These are phyloP conservation scores for Drosophila kepulauana DNA, from an alignment of 1,140 invertebrate genomes.

Conservation along the genomic window DNA sequence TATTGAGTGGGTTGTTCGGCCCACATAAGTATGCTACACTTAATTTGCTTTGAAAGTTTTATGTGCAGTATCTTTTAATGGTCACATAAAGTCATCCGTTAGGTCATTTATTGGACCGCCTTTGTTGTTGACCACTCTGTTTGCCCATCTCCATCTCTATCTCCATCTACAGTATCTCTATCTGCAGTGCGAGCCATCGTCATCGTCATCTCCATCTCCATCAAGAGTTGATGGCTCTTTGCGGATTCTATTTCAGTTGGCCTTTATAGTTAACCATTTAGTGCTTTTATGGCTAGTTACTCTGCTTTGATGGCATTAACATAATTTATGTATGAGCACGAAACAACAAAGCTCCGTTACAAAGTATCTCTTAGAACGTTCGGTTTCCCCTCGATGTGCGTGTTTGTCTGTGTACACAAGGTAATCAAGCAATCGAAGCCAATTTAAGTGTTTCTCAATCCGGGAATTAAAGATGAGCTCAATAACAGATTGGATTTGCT, in stretches of 20 bases:
- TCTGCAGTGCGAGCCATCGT: constrained; percentile 1
- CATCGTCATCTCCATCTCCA: constrained; percentile 20
- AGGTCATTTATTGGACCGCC: constrained; percentile 44
- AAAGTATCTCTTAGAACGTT: constrained; percentile 43
- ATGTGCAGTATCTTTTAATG: constrained; percentile 71
- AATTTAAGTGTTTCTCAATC: constrained; percentile 20
- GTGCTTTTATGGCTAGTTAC: constrained; percentile 75
- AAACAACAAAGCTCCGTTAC: constrained; percentile 69
- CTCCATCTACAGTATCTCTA: background rate
- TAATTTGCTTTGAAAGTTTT: constrained; percentile 71
- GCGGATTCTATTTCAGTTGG: constrained; percentile 43
- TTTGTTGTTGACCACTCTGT: constrained; percentile 49
- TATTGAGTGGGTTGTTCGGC: background rate
- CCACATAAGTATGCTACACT: constrained; percentile 54
- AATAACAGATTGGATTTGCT: background rate
- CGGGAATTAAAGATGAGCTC: constrained; percentile 16
- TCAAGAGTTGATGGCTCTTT: constrained; percentile 24
- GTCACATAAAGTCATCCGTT: constrained; percentile 68
- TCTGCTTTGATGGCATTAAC: constrained; percentile 78
- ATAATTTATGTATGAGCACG: constrained; percentile 81
- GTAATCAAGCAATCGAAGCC: constrained; percentile 44
- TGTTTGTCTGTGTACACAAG: constrained; percentile 13
- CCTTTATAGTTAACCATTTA: constrained; percentile 64
- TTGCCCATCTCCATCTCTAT: constrained; percentile 35
- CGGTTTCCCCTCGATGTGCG: background rate